These are phyloP conservation scores for Microctonus brassicae DNA, from an alignment of 2,888 invertebrate genomes.

Conservation along the genomic window DNA sequence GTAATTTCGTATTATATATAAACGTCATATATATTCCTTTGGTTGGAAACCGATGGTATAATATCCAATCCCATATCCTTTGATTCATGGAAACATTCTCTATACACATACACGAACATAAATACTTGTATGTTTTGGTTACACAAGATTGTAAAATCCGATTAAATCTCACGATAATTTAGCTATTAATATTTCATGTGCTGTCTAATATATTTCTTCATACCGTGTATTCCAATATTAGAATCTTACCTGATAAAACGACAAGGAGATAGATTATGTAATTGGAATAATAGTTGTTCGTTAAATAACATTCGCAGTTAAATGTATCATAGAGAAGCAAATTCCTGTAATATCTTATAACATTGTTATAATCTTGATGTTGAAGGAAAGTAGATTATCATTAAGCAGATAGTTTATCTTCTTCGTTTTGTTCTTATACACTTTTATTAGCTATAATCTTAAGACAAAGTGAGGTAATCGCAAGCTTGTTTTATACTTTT, in stretches of 20 bases:
- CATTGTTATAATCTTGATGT: neutral
- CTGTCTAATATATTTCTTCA: neutral
- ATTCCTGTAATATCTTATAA: neutral
- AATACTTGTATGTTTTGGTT: neutral
- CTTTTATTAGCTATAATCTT: neutral
- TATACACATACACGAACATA: neutral
- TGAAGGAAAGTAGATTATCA: neutral
- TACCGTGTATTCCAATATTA: neutral
- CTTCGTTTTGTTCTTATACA: neutral
- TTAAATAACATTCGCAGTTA: neutral
- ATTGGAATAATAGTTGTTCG: neutral
- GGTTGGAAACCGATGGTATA: neutral
- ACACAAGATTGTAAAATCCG: constrained; percentile 24
- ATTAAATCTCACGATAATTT: constrained; percentile 2
- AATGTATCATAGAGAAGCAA: neutral
- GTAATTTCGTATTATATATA: neutral
- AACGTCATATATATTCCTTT: neutral
- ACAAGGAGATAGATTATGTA: neutral
- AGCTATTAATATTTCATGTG: constrained; percentile 5
- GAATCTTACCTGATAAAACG: neutral
- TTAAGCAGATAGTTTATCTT: neutral
- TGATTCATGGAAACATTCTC: constrained; percentile 9
- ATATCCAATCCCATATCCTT: neutral
- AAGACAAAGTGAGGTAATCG: neutral
- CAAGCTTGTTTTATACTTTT: neutral